Evolutionary conservation across 1,140 invertebrate species (phyloP), one percentile per base, ranked within the genome.

Genomic region (Maconellicoccus hirsutus): DNA sequence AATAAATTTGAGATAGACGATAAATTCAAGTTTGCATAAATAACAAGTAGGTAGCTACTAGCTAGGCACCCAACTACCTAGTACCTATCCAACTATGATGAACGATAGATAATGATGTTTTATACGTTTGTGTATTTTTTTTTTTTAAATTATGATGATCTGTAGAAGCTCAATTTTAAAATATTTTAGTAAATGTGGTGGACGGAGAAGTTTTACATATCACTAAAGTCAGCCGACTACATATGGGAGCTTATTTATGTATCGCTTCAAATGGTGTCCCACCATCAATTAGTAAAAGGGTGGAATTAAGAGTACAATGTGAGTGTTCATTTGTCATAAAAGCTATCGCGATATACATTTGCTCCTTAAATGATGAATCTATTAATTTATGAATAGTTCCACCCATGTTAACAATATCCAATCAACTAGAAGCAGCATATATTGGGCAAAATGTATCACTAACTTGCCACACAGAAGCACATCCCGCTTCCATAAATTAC

Each of bases 171-270:
- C 29, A 33, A 33, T 33, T 33, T 33, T 3, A 33, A 33, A 33
- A 33, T 33, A 73, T 86, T 82, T 39, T 83, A 91, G 91, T 92
- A 21, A 91, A 90, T 77, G 87, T 91, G 14, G 89, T 93, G 7
- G 88, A 93, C 77, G 91, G 92, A 1, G 91, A 93, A 79, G 83
- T 88, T 59, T 81, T 95, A 74, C 88, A 89, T 73, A 90, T 95
- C 73, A 87, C 86, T 16, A 93, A 93, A 84, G 91, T 94, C 73
- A 93, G 91, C 74, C 84, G 92, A 38, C 83, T 94, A 22, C 92
- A 95, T 76, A 95, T 95, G 92, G 92, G 91, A 1, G 87, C 89
- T 21, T 93, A 93, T 80, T 81, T 94, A 63, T 93, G 91, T 77
- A 91, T 94, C 66, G 92, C 90, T 8, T 90, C 89, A 25, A 92